Evolutionary conservation across 2,797 vertebrate species (phyloP).

Genomic region (Falco columbarius): DNA sequence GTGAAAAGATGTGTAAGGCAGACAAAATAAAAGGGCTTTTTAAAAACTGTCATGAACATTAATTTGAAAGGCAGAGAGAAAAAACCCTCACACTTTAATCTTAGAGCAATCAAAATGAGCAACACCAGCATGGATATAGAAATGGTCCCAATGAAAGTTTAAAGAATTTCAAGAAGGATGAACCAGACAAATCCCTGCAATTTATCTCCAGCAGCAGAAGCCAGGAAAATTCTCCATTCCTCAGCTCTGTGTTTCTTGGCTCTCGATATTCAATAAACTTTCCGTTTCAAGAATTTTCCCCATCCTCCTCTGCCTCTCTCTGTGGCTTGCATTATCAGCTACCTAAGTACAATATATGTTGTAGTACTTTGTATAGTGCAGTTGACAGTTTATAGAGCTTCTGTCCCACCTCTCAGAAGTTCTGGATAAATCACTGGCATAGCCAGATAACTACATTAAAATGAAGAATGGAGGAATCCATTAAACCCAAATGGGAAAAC

Average conservation of each 20-base stretch:
- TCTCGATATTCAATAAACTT: neutral
- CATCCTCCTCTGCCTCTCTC: neutral
- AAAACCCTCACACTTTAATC: neutral
- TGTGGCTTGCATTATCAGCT: neutral
- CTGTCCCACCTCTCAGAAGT: neutral
- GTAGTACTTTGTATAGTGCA: neutral
- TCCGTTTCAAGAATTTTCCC: neutral
- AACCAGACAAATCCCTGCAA: neutral
- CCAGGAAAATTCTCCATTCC: neutral
- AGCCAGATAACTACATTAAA: neutral
- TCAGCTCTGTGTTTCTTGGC: conserved; percentile 39
- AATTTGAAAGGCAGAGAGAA: neutral
- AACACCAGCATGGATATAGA: neutral
- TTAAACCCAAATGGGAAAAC: neutral
- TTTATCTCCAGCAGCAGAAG: conserved; percentile 36
- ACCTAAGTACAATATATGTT: neutral
- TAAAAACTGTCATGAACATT: neutral
- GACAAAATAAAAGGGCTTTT: conserved; percentile 22
- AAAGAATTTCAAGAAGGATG: neutral
- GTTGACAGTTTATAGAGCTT: neutral
- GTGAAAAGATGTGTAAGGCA: neutral
- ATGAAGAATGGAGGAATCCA: neutral
- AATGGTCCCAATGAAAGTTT: neutral
- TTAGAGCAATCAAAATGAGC: conserved; percentile 5
- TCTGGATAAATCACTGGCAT: neutral